These are phyloP conservation scores for Acromyrmex heyeri DNA, from an alignment of 1,140 invertebrate species.

Conservation along the genomic window DNA sequence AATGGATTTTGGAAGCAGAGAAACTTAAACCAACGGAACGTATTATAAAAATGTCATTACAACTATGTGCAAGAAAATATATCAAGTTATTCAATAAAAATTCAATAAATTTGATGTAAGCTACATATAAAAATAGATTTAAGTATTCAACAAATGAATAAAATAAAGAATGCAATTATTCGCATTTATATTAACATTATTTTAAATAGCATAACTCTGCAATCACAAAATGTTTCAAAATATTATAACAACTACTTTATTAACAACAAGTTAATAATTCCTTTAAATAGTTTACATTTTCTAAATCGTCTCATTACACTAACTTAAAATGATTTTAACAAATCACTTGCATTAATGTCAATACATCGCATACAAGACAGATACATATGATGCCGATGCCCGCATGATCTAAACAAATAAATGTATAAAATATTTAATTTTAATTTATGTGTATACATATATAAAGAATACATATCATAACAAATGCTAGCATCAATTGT, in stretches of 20 bases:
- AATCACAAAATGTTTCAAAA: neutral
- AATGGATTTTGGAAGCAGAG: neutral
- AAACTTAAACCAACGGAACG: neutral
- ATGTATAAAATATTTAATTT: conserved; percentile 10
- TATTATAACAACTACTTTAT: neutral
- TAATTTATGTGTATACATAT: neutral
- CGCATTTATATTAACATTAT: neutral
- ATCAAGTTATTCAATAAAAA: neutral
- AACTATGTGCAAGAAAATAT: neutral
- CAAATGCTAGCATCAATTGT: neutral
- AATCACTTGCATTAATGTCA: conserved; percentile 8
- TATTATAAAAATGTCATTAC: neutral
- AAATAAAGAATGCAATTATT: neutral
- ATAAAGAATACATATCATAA: neutral
- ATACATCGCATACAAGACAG: conserved; percentile 51
- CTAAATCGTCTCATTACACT: conserved; percentile 8
- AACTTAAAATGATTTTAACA: conserved; percentile 1
- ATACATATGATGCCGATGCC: conserved; percentile 51
- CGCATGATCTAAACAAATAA: conserved; percentile 47
- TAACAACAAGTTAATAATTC: conserved; percentile 21
- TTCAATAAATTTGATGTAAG: neutral
- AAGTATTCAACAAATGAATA: neutral
- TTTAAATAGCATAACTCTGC: neutral
- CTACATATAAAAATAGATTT: neutral
- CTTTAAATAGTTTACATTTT: neutral